Evolutionary conservation across 2,113 vertebrate species (phyloP), one percentile per base, ranked within the genome.

Genomic region (Pangasianodon hypophthalmus): DNA sequence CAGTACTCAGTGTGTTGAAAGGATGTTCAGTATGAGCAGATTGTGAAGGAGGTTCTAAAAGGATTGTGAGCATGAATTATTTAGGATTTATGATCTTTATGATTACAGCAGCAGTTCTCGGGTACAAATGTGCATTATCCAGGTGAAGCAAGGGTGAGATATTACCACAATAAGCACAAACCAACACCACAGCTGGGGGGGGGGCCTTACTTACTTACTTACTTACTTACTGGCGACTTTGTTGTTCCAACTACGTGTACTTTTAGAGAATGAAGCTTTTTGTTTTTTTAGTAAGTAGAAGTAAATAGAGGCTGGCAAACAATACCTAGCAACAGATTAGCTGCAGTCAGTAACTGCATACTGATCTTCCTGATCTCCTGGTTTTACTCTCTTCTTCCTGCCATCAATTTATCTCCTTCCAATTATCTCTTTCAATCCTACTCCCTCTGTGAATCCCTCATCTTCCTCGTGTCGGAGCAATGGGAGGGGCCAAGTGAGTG

Each of bases 401-500:
- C 19, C 7, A 24, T 77, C 19, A 46, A 7, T 50, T 60, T 24
- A 54, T 50, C 60, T 83, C 29, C 41, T 77, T 32, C 46, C 14
- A 48, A 52, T 56, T 37, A 32, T 48, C 56, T 88, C 19, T 77
- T 80, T 75, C 29, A 84, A 4, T 54, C 44, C 44, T 26, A 37
- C 6, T 52, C 37, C 67, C 29, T 26, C 41, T 77, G 37, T 50
- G 41, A 19, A 58, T 64, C 71, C 26, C 69, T 87, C 37, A 60
- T 37, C 16, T 29, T 91, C 26, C 67, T 56, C 46, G 11, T 75
- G 56, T 85, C 11, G 11, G 46, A 56, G 50, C 24, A 10, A 37
- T 79, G 84, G 62, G 60, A 89, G 86, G 82, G 73, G 44, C 82
- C 77, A 67, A 46, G 82, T 29, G 21, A 62, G 79, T 90, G 67